Conservation (phyloP, 2,797 vertebrate genomes). For the Florisuga fusca region DNA sequence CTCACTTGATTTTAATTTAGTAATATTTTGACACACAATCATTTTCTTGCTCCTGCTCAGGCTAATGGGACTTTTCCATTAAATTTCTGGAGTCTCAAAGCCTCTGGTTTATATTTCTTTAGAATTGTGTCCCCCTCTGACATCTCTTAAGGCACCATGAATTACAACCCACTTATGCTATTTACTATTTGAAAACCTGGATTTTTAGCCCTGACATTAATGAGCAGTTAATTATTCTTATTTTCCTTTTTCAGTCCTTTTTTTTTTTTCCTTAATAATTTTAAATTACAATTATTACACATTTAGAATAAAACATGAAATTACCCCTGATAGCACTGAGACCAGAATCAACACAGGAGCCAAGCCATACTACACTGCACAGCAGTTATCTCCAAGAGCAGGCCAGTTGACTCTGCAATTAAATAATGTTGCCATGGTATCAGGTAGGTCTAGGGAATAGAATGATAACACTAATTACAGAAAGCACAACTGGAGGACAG, state of each 20-base stretch:
- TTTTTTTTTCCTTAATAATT: neutral
- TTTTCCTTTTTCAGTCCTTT: neutral
- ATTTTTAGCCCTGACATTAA: neutral
- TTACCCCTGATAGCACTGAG: neutral
- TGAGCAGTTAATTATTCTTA: conserved; percentile 12
- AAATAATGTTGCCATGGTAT: neutral
- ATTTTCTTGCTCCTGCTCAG: neutral
- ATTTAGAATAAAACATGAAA: conserved; percentile 22
- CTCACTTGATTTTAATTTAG: neutral
- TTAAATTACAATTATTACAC: conserved; percentile 22
- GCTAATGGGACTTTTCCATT: neutral
- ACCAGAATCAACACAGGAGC: neutral
- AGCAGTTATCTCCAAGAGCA: neutral
- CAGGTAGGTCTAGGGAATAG: neutral
- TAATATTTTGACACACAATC: neutral
- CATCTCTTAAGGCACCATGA: neutral
- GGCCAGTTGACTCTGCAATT: neutral
- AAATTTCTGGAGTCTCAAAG: neutral
- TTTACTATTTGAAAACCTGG: neutral
- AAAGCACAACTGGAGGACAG: neutral
- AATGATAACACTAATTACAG: neutral
- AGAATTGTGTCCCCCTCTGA: neutral
- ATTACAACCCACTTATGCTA: neutral
- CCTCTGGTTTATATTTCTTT: neutral
- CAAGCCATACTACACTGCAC: neutral